Base-by-base conservation (phyloP, 2,113 vertebrate species). In the Siniperca chuatsi region DNA sequence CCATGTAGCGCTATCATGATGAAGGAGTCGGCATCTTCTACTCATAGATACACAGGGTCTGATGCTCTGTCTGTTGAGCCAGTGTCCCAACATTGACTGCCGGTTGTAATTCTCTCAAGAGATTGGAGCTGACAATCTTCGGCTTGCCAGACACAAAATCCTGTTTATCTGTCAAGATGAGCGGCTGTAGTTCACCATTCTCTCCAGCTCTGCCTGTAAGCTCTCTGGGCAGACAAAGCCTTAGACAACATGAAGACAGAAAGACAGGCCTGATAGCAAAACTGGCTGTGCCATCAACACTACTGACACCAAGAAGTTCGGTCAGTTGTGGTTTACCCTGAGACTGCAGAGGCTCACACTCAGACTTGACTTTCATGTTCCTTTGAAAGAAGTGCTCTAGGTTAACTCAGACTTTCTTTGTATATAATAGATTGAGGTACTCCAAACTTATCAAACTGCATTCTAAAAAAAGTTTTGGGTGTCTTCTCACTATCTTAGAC, bases 71-170 rank as follows among this genome's bases (percentile, higher is more conserved):
- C 89, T 82, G 90, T 84, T 65, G 88, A 91, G 83, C 85, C 87
- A 55, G 54, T 79, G 83, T 89, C 79, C 88, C 90, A 58, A 82
- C 91, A 88, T 89, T 71, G 85, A 93, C 89, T 88, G 89, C 71
- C 44, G 82, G 78, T 92, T 93, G 92, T 93, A 95, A 94, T 94
- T 94, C 94, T 95, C 93, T 92, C 68, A 64, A 86, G 88, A 95
- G 92, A 94, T 93, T 92, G 89, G 80, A 88, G 83, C 84, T 84
- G 85, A 90, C 93, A 94, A 92, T 94, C 92, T 93, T 76, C 50
- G 78, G 85, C 89, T 89, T 83, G 85, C 88, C 94, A 92, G 90
- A 84, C 92, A 88, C 91, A 86, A 89, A 95, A 95, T 95, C 93
- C 90, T 93, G 88, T 93, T 94, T 94, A 95, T 95, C 93, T 93